Percentiles rank a stretch among this genome's conserved stretches.
Conservation (phyloP, 1,140 invertebrate species). For the Calliphora vicina region DNA sequence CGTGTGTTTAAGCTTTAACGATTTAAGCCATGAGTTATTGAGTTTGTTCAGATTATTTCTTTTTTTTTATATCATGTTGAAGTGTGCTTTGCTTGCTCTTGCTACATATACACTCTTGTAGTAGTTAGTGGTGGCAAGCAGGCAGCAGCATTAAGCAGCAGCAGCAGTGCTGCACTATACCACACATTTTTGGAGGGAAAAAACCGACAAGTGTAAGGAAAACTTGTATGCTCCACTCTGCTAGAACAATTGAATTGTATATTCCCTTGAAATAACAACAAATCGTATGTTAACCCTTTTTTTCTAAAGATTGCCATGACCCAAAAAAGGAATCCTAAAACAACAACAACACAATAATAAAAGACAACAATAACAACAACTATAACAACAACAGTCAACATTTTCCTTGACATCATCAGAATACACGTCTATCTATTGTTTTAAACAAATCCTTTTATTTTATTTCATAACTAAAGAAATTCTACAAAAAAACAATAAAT, state of each 20-base stretch:
- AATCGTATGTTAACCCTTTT: neutral
- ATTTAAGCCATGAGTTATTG: neutral
- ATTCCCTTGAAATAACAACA: conserved; percentile 13
- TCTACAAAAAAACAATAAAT: neutral
- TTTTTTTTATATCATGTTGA: neutral
- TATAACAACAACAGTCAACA: conserved; percentile 27
- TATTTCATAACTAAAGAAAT: neutral
- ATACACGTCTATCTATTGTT: neutral
- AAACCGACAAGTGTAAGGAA: neutral
- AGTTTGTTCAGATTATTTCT: neutral
- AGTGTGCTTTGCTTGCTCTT: too few species aligned
- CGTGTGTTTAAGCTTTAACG: conserved; percentile 12
- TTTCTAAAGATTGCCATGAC: neutral
- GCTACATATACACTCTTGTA: too few species aligned
- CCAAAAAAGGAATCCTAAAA: neutral
- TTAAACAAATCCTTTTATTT: neutral
- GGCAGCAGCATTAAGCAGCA: neutral
- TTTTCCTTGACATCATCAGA: conserved; percentile 28
- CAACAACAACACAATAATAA: neutral
- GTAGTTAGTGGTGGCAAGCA: too few species aligned
- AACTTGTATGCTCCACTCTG: neutral
- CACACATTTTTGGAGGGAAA: neutral
- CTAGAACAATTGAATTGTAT: neutral
- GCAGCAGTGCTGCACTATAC: neutral
- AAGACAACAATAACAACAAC: neutral